Evolutionary conservation across 2,888 invertebrate species (phyloP).

Genomic region (Agrotis puta): DNA sequence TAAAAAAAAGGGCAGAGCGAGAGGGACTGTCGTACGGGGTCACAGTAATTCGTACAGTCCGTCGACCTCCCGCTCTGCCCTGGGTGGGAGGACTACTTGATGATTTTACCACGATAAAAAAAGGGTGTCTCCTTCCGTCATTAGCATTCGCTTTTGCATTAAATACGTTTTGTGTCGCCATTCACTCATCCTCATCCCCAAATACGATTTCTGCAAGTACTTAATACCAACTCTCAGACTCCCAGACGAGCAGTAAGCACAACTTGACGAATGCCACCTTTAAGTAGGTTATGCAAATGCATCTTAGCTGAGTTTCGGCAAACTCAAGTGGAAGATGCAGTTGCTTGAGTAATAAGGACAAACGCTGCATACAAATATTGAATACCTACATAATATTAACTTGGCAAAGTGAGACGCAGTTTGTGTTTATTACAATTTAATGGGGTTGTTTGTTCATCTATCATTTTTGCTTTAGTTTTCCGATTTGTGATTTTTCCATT

Average conservation of each 20-base stretch:
- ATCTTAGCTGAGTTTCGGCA: constrained; percentile 53
- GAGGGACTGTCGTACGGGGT: too few species aligned
- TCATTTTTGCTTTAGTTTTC: neutral
- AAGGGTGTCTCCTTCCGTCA: too few species aligned
- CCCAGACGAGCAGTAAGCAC: constrained; percentile 44
- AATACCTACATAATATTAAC: constrained; percentile 37
- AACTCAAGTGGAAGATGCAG: constrained; percentile 50
- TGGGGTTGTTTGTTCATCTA: constrained; percentile 1
- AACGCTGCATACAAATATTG: constrained; percentile 54
- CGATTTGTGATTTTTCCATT: too few species aligned
- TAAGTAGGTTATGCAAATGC: constrained; percentile 81
- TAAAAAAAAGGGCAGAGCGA: too few species aligned
- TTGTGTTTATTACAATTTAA: constrained; percentile 2
- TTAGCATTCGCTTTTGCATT: too few species aligned
- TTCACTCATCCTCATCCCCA: too few species aligned
- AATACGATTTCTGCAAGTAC: neutral
- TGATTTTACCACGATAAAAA: too few species aligned
- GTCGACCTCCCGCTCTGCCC: too few species aligned
- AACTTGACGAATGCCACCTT: constrained; percentile 59
- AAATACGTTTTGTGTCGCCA: too few species aligned
- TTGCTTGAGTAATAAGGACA: constrained; percentile 47
- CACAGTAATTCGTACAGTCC: too few species aligned
- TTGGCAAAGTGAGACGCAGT: constrained; percentile 5
- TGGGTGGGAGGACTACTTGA: too few species aligned
- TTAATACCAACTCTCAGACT: constrained; percentile 8